Evolutionary conservation across 2,113 vertebrate genomes (phyloP), one percentile per base, ranked within the genome.

Genomic region (Corydoras maculifer): DNA sequence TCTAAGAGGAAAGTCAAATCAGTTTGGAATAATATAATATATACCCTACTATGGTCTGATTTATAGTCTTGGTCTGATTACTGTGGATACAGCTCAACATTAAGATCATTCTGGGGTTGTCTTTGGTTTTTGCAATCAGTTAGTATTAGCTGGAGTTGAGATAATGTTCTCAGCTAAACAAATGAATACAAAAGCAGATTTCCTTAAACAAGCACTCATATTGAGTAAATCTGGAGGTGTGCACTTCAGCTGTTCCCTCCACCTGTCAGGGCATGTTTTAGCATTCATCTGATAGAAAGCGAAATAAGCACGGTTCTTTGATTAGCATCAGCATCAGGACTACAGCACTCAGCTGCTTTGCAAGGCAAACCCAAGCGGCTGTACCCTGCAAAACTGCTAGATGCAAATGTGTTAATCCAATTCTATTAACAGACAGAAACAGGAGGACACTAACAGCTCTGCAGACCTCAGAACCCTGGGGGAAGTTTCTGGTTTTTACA

Each of bases 301-400:
- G 48, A 49, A 58, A 62, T 69, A 58, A 64, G 65, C 49, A 51
- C 70, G 60, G 61, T 69, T 81, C 59, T 81, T 58, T 65, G 78
- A 74, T 84, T 72, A 78, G 63, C 77, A 81, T 84, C 69, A 78
- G 63, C 77, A 81, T 84, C 69, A 66, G 55, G 65, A 60, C 62
- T 53, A 59, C 67, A 55, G 13, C 48, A 72, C 78, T 68, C 25
- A 68, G 48, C 70, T 83, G 72, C 74, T 89, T 88, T 89, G 86
- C 82, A 68, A 85, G 80, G 77, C 87, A 90, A 89, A 88, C 85
- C 62, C 57, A 78, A 79, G 62, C 13, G 50, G 78, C 76, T 48
- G 72, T 35, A 51, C 49, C 69, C 64, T 70, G 77, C 83, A 83
- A 69, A 55, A 25, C 14, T 75, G 58, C 10, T 32, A 53, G 58